These are phyloP conservation scores for Indicator maculatus DNA, from an alignment of 2,113 vertebrate genomes.

Conservation along the genomic window DNA sequence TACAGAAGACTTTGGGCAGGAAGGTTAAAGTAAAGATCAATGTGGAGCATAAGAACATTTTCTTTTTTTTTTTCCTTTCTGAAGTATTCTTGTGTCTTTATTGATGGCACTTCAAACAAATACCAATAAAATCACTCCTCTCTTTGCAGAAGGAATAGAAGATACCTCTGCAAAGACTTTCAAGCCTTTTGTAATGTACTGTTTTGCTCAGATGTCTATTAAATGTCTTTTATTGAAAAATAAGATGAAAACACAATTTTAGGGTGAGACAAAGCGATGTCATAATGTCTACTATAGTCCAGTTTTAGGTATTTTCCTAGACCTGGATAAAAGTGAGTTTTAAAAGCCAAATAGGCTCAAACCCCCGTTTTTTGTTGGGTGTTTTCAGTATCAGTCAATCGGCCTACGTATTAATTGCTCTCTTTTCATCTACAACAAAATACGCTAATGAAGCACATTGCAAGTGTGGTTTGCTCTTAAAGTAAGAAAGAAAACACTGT, in stretches of 20 bases:
- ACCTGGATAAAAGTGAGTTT: constrained; percentile 39
- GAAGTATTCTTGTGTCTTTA: constrained; percentile 60
- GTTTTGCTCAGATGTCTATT: constrained; percentile 68
- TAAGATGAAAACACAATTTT: constrained; percentile 41
- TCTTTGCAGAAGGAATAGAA: constrained; percentile 51
- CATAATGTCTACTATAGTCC: constrained; percentile 26
- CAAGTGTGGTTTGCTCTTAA: constrained; percentile 37
- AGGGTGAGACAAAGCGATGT: constrained; percentile 25
- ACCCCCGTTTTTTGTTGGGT: constrained; percentile 28
- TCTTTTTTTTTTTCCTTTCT: constrained; percentile 4
- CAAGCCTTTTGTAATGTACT: constrained; percentile 58
- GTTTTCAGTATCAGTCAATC: constrained; percentile 53
- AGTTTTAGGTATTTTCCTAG: constrained; percentile 23
- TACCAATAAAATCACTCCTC: constrained; percentile 61
- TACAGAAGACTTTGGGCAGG: constrained; percentile 98
- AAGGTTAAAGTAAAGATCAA: constrained; percentile 83
- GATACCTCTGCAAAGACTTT: constrained; percentile 52
- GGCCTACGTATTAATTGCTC: background rate
- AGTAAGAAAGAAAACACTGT: constrained; percentile 17
- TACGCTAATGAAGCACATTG: constrained; percentile 35
- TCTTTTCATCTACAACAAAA: constrained; percentile 29
- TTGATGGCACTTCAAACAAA: constrained; percentile 63
- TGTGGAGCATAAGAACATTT: background rate
- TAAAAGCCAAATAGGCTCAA: background rate
- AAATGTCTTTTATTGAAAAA: constrained; percentile 66